Base-by-base conservation (phyloP, 2,797 vertebrate species). In the Sylvilagus floridanus region DNA sequence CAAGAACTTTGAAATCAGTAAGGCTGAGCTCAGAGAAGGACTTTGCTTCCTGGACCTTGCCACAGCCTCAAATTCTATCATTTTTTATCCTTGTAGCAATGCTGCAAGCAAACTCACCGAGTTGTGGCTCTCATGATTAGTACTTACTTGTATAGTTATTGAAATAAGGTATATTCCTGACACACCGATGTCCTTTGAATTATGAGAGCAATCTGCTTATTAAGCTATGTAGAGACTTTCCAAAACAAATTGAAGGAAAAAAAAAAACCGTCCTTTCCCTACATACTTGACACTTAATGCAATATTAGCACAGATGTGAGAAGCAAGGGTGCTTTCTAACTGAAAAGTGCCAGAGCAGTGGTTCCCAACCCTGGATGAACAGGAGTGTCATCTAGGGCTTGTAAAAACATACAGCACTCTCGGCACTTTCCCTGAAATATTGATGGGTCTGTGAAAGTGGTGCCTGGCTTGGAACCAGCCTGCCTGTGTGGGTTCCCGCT, bases 281-380 rank as follows among this genome's bases (percentile, higher is more conserved):
- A 9, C 76, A 89, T 68, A 73, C 78, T 81, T 69, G 71, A 42
- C 63, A 60, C 57, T 89, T 54, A 81, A 12, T 65, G 76, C 63
- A 82, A 22, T 91, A 52, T 89, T 84, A 94, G 63, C 47, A 87
- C 86, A 95, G 93, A 94, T 88, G 75, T 88, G 68, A 83, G 71
- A 78, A 77, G 65, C 77, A 72, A 77, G 81, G 73, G 68, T 4
- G 13, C 32, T 90, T 88, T 92, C 77, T 28, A 75, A 66, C n/a
- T 82, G 82, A 82, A 93, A 90, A 54, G 30, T 77, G 85, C 78
- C 69, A 75, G 42, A 52, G 65, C 60, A 32, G 88, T 90, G 73
- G 24, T 90, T 88, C 69, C 73, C 2, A 81, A 78, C 69, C 12
- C 69, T 79, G 91, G 84, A 73, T 84, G 94, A 92, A 77, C 28